These are phyloP conservation scores for Eptatretus burgeri DNA, from an alignment of 2,113 vertebrate genomes.

Conservation along the genomic window DNA sequence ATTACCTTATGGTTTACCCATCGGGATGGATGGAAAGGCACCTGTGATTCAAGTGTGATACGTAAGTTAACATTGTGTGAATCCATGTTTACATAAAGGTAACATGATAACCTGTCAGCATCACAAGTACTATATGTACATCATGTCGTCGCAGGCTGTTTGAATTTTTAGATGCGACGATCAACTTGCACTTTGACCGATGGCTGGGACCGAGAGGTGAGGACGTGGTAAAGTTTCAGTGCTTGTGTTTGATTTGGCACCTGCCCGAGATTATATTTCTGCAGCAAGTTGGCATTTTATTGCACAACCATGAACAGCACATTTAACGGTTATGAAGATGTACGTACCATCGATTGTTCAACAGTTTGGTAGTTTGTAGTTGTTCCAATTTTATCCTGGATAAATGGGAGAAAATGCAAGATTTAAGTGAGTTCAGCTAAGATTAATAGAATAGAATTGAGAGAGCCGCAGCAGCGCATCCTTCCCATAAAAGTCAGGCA, in stretches of 20 bases:
- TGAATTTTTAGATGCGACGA: background rate
- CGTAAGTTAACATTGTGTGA: background rate
- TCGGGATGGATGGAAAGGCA: background rate
- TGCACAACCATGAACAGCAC: background rate
- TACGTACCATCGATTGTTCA: background rate
- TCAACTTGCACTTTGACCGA: background rate
- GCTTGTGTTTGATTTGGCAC: background rate
- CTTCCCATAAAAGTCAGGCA: too few relatives aligned
- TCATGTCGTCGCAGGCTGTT: background rate
- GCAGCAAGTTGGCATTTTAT: too few relatives aligned
- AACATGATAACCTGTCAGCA: background rate
- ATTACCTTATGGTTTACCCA: background rate
- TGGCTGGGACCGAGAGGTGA: constrained; percentile 4
- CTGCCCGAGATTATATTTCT: too few relatives aligned
- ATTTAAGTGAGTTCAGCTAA: too few relatives aligned
- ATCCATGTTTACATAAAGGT: background rate
- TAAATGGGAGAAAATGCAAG: background rate
- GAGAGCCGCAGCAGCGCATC: too few relatives aligned
- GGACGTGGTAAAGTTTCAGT: background rate
- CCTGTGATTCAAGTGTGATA: background rate
- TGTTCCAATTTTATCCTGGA: background rate
- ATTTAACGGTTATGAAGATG: background rate
- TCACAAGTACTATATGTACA: too few relatives aligned
- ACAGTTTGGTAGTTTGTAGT: background rate
- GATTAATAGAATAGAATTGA: too few relatives aligned